Evolutionary conservation across 2,888 invertebrate species (phyloP).

Genomic region (Perdita meconis): DNA sequence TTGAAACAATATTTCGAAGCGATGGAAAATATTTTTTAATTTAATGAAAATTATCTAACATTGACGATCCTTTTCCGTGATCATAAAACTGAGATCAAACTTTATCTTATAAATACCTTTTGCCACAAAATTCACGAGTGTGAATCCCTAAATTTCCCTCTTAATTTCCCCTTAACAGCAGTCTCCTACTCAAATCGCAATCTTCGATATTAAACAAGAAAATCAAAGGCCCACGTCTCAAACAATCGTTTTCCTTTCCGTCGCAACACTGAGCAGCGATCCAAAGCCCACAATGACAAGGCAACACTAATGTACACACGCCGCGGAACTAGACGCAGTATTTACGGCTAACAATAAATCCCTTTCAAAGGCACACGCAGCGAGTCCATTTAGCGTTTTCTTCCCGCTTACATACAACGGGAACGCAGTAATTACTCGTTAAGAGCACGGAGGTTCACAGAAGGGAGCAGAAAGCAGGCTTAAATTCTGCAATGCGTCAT

Average conservation of each 20-base stretch:
- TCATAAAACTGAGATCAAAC: too few relatives aligned
- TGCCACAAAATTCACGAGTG: too few relatives aligned
- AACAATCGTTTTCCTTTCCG: not conserved
- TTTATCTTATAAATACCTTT: too few relatives aligned
- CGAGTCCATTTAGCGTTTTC: conserved; percentile 63
- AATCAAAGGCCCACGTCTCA: not conserved
- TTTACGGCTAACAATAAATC: conserved; percentile 61
- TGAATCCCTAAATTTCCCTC: too few relatives aligned
- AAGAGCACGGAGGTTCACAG: conserved; percentile 52
- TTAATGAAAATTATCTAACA: too few relatives aligned
- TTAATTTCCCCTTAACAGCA: too few relatives aligned
- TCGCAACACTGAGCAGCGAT: conserved; percentile 20
- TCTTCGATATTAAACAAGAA: too few relatives aligned
- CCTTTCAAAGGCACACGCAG: conserved; percentile 60
- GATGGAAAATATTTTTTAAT: too few relatives aligned
- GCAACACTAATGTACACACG: not conserved
- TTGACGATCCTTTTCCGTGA: too few relatives aligned
- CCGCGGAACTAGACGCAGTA: conserved; percentile 35
- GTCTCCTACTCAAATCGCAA: too few relatives aligned
- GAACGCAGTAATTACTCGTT: conserved; percentile 66
- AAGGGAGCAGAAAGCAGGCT: conserved; percentile 51
- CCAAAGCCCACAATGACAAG: not conserved
- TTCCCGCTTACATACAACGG: conserved; percentile 46
- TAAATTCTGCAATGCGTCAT: conserved; percentile 67
- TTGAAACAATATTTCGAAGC: too few relatives aligned